Conservation (phyloP, 2,113 vertebrate species). For the Pangasianodon gigas region DNA sequence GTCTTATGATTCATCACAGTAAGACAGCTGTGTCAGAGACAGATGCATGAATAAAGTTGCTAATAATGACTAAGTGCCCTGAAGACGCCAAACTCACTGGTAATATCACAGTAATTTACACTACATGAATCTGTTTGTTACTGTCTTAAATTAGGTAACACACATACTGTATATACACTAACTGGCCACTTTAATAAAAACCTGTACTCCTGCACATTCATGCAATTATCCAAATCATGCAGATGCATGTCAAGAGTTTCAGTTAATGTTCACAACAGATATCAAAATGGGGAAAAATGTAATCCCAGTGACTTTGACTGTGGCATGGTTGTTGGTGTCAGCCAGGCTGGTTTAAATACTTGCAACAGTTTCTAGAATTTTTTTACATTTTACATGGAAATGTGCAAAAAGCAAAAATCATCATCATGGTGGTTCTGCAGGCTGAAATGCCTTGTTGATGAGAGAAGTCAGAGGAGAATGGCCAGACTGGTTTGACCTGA, state of each 20-base stretch:
- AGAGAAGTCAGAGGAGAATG: neutral
- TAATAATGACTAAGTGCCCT: neutral
- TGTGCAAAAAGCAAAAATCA: too few species aligned
- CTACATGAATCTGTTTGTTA: neutral
- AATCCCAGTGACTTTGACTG: too few species aligned
- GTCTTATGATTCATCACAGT: neutral
- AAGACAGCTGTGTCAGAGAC: neutral
- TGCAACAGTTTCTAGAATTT: too few species aligned
- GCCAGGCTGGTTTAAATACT: too few species aligned
- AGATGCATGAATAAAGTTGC: conserved; percentile 13
- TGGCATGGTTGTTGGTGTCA: too few species aligned
- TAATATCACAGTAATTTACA: neutral
- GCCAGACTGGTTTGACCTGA: neutral
- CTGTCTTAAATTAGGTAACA: neutral
- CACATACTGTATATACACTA: neutral
- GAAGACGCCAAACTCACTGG: neutral
- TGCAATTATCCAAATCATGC: too few species aligned
- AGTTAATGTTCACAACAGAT: too few species aligned
- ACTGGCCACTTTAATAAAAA: neutral
- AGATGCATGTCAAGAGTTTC: too few species aligned
- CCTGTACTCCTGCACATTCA: neutral
- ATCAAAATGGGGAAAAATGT: too few species aligned
- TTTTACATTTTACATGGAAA: too few species aligned
- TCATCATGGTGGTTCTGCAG: too few species aligned
- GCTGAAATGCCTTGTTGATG: neutral